Base-by-base conservation (phyloP, 2,113 vertebrate genomes). In the Myanophis thanlyinensis region DNA sequence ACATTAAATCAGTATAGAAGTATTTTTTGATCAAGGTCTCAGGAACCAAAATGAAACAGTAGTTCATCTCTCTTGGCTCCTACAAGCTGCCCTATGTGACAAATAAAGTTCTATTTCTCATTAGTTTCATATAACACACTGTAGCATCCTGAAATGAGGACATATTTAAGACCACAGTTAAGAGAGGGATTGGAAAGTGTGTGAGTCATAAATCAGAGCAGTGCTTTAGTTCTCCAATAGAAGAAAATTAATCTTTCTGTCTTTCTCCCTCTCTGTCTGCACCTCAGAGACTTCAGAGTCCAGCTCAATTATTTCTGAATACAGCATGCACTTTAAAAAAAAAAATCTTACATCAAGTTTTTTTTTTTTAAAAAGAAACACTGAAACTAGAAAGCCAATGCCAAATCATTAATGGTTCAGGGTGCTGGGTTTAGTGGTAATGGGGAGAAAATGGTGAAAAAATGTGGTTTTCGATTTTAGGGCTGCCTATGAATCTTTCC, bases 281-380 rank as follows among this genome's bases (percentile, higher is more conserved):
- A 62, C 89, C 91, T 92, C 56, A 30, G 91, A 92, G 91, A 86
- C 89, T 84, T 84, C 91, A 90, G 89, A 92, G 89, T 89, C 89
- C 89, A 92, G 91, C 91, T 92, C 93, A 91, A 85, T 91, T 94
- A 91, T 94, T 94, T 92, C 87, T 91, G 62, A 92, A 89, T 84
- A 87, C 62, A 67, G 89, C 25, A 89, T 85, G 52, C 73, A 46
- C 56, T 84, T 88, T 23, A 4, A 48, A 91, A 40, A 46, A 80
- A 62, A 52, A 22, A 88, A 47, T n/a, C 12, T 59, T 47, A 89
- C 62, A 30, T 48, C 89, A 92, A 67, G 47, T 35, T 88, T 0
- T 93, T 92, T 67, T 95, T 25, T 52, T 59, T 51, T 13, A 51
- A n/a, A 56, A 93, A 62, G 51, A 73, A 27, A 56, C 0, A 1